These are phyloP conservation scores for Acholoe squamosa DNA, from an alignment of 2,888 invertebrate species.

Conservation along the genomic window DNA sequence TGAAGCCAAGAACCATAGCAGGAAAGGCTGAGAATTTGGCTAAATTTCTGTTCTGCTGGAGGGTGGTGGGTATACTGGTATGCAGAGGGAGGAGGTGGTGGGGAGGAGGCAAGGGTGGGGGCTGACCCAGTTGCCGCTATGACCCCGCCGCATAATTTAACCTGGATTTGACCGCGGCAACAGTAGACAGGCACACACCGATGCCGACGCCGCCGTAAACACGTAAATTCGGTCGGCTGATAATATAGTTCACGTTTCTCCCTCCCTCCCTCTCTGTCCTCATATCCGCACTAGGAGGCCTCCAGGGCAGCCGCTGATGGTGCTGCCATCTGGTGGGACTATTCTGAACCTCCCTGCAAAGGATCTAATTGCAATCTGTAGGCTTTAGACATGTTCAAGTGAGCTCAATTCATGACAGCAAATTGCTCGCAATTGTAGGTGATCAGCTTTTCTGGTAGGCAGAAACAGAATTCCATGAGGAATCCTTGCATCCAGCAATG, in stretches of 20 bases:
- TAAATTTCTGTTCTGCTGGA: neutral
- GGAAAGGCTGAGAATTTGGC: neutral
- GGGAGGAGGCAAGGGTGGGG: neutral
- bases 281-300: neutral
- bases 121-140: neutral
- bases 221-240: neutral
- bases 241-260: constrained; percentile 16
- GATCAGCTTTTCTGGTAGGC: no score
- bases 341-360: neutral
- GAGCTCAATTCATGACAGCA: no score
- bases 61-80: neutral
- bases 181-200: neutral
- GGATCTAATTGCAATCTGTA: no score
- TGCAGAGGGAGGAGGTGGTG: neutral
- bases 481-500: no score
- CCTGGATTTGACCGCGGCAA: constrained; percentile 19
- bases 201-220: neutral
- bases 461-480: no score
- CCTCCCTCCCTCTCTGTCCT: neutral
- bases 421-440: no score
- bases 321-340: neutral
- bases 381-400: no score
- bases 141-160: constrained; percentile 37
- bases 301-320: neutral
- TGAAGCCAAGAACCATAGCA: neutral